Evolutionary conservation across 2,113 vertebrate species (phyloP).

Genomic region (Paralichthys olivaceus): DNA sequence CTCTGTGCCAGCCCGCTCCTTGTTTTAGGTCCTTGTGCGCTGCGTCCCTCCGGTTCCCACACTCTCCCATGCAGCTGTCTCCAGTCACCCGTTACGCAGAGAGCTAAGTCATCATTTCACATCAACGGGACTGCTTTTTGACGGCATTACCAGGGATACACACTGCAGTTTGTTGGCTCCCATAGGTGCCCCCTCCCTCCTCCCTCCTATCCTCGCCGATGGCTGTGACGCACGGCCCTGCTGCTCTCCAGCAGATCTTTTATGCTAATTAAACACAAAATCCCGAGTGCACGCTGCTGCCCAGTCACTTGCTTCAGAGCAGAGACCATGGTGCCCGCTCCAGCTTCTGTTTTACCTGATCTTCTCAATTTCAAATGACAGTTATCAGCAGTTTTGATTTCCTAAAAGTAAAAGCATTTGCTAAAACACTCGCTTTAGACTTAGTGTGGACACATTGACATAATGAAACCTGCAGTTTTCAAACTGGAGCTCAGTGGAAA

Average conservation of each 20-base stretch:
- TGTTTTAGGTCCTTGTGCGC: conserved; percentile 32
- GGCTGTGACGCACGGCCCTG: conserved; percentile 86
- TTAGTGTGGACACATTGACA: too few relatives aligned
- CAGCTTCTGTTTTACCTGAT: neutral
- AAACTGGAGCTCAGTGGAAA: too few relatives aligned
- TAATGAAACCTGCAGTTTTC: too few relatives aligned
- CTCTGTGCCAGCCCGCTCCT: conserved; percentile 45
- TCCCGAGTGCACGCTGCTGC: conserved; percentile 62
- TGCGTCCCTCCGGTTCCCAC: conserved; percentile 27
- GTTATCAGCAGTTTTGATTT: neutral
- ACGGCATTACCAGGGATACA: conserved; percentile 68
- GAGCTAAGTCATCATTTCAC: conserved; percentile 69
- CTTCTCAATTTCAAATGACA: neutral
- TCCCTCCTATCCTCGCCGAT: conserved; percentile 65
- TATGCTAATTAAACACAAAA: conserved; percentile 85
- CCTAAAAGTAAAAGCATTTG: neutral
- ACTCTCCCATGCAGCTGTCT: conserved; percentile 38
- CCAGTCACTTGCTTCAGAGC: conserved; percentile 41
- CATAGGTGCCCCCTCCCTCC: conserved; percentile 62
- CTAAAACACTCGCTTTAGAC: too few relatives aligned
- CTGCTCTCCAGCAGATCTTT: conserved; percentile 80
- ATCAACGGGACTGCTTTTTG: conserved; percentile 64
- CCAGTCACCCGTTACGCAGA: conserved; percentile 74
- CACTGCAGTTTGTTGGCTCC: conserved; percentile 80
- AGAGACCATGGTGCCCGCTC: neutral